phyloP scores from a whole-genome alignment of 2,113 vertebrate genomes.

The Salvelinus fontinalis region DNA sequence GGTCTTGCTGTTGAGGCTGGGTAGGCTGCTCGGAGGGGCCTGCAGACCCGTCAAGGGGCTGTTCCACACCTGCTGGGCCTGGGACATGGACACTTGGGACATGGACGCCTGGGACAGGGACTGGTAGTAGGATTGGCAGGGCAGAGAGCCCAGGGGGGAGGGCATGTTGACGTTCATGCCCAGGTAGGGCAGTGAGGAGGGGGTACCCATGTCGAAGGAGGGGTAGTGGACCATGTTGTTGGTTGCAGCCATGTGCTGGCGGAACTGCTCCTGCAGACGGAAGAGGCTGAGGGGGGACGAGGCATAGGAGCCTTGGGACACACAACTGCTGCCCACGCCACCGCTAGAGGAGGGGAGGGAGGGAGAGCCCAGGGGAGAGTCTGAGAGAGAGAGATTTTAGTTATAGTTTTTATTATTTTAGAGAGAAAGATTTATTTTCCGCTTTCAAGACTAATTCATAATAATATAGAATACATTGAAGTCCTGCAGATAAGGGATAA shows the following conservation, averaged over 20 bases:
- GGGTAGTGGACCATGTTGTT: constrained; percentile 98
- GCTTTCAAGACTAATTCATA: too few species aligned
- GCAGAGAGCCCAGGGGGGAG: constrained; percentile 85
- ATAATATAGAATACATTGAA: too few species aligned
- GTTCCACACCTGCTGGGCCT: constrained; percentile 95
- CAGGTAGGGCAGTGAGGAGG: constrained; percentile 89
- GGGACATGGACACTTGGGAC: constrained; percentile 76
- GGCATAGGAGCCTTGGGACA: constrained; percentile 90
- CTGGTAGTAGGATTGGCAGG: constrained; percentile 98
- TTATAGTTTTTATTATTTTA: too few species aligned
- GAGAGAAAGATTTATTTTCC: too few species aligned
- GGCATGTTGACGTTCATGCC: constrained; percentile 95
- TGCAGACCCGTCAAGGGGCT: constrained; percentile 82
- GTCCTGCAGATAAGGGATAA: too few species aligned
- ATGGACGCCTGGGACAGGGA: constrained; percentile 84
- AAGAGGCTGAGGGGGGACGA: constrained; percentile 97
- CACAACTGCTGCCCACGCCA: constrained; percentile 64
- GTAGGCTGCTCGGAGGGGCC: constrained; percentile 77
- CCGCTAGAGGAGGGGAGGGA: constrained; percentile 78
- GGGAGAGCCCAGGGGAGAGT: constrained; percentile 80
- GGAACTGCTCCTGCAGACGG: constrained; percentile 98
- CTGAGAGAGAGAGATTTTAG: constrained; percentile 62
- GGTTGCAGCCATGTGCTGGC: constrained; percentile 98
- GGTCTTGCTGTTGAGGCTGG: constrained; percentile 96
- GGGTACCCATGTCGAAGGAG: constrained; percentile 90